These are phyloP conservation scores for Xylocopa sonorina DNA, from an alignment of 1,140 invertebrate genomes.

Conservation along the genomic window DNA sequence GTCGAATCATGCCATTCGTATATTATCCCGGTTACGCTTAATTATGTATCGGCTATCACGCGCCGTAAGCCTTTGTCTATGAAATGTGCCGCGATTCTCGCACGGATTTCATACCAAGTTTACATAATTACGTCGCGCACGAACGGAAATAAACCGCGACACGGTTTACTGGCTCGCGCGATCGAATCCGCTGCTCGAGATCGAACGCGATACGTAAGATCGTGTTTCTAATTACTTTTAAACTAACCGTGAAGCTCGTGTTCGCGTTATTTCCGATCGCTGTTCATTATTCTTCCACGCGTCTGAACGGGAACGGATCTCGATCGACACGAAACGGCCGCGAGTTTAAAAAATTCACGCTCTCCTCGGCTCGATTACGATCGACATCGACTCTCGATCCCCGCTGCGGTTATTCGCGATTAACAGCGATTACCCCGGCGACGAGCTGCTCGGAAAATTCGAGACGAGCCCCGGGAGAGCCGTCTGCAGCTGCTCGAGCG, in stretches of 20 bases:
- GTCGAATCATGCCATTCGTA: constrained; percentile 24
- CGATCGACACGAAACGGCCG: background rate
- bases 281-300: background rate
- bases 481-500: background rate
- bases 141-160: background rate
- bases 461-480: background rate
- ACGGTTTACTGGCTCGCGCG: no score
- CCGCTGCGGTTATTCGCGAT: constrained; percentile 15
- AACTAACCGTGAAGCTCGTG: constrained; percentile 1
- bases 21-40: constrained; percentile 30
- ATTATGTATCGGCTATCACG: constrained; percentile 19
- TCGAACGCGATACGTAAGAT: background rate
- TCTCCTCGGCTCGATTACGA: background rate
- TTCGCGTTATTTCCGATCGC: background rate
- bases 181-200: background rate
- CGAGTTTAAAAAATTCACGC: constrained; percentile 34
- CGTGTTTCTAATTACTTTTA: constrained; percentile 20
- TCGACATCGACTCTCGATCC: background rate
- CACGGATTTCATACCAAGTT: background rate
- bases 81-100: constrained; percentile 2
- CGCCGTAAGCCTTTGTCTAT: constrained; percentile 1
- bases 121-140: background rate
- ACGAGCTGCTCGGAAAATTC: constrained; percentile 28
- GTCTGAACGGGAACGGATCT: background rate
- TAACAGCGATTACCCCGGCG: constrained; percentile 20